These are phyloP conservation scores for Callaeas wilsoni DNA, from an alignment of 2,113 vertebrate genomes.

Conservation along the genomic window DNA sequence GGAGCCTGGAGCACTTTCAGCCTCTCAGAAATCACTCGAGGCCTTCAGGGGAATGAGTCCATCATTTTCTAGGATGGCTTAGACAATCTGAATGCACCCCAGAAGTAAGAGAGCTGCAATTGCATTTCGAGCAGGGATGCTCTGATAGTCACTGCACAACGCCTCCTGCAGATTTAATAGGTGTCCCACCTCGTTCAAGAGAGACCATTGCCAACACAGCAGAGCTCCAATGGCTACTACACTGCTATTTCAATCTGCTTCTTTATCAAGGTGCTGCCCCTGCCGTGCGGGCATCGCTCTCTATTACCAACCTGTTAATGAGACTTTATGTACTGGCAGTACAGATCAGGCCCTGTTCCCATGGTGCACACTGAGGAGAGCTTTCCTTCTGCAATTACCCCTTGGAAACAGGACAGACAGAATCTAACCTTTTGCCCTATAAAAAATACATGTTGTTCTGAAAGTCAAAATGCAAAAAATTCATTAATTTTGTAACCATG, in stretches of 20 bases:
- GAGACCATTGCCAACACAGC: background rate
- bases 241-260: background rate
- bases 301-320: background rate
- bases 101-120: background rate
- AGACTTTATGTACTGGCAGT: background rate
- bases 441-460: background rate
- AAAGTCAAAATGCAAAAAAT: constrained; percentile 45
- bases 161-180: background rate
- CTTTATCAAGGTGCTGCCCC: background rate
- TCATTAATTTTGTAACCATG: constrained; percentile 18
- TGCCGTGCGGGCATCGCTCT: background rate
- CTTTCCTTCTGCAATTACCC: background rate
- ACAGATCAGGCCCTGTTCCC: background rate
- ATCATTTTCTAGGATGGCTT: background rate
- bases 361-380: background rate
- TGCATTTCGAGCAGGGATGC: background rate
- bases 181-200: background rate
- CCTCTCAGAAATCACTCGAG: background rate
- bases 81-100: background rate
- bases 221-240: background rate
- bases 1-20: background rate
- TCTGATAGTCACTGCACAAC: background rate
- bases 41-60: background rate
- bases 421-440: background rate
- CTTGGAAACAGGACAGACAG: background rate